phyloP scores from a whole-genome alignment of 2,888 invertebrate species.

The Drosophila hawaiiensis region DNA sequence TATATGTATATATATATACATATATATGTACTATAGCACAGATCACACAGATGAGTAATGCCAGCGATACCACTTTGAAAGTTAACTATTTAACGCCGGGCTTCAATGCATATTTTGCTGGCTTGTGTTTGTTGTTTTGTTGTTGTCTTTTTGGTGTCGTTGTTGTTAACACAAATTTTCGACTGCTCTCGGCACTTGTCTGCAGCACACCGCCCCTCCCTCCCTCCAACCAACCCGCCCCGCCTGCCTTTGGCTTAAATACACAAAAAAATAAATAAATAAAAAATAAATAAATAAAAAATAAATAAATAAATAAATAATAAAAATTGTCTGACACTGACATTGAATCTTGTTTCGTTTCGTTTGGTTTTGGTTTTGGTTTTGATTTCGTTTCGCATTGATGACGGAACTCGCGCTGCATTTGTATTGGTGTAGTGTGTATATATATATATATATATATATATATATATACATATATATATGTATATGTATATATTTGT shows the following conservation, averaged over 20 bases:
- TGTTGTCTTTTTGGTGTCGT: neutral
- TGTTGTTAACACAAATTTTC: neutral
- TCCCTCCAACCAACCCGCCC: no score
- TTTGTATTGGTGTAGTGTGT: constrained; percentile 15
- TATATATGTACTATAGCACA: neutral
- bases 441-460: neutral
- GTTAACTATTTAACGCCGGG: constrained; percentile 19
- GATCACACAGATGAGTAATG: constrained; percentile 16
- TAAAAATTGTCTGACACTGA: constrained; percentile 53
- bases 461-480: no score
- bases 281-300: constrained; percentile 1
- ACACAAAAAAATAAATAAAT: neutral
- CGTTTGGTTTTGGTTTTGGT: constrained; percentile 15
- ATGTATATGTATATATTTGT: constrained; percentile 13
- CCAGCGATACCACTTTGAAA: constrained; percentile 6
- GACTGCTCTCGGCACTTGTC: constrained; percentile 18
- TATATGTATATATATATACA: no score
- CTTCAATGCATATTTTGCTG: constrained; percentile 3
- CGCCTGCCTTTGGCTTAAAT: constrained; percentile 11
- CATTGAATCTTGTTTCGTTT: constrained; percentile 58
- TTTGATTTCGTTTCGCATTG: constrained; percentile 46
- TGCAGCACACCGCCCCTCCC: neutral
- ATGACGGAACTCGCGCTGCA: constrained; percentile 55
- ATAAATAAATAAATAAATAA: constrained; percentile 8
- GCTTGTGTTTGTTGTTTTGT: neutral